Conservation (phyloP, 2,113 vertebrate genomes). For the Poeciliopsis turrubarensis region DNA sequence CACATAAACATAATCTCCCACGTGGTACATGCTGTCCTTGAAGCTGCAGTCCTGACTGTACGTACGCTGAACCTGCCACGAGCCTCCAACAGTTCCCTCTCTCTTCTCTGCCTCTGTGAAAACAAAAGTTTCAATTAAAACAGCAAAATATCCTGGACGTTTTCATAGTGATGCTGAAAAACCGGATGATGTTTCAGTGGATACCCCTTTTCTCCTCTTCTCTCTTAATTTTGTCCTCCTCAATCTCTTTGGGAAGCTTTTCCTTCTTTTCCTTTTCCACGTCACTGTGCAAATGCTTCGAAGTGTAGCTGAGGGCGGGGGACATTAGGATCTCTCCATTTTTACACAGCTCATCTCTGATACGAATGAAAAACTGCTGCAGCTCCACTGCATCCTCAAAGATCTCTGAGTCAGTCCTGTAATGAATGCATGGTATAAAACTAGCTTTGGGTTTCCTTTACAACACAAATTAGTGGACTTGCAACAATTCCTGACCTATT, state of each 20-base stretch:
- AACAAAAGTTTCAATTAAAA: constrained; percentile 10
- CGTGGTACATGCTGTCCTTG: constrained; percentile 97
- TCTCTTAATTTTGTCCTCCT: constrained; percentile 96
- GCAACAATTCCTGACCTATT: constrained; percentile 84
- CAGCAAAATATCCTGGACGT: neutral
- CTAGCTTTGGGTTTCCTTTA: neutral
- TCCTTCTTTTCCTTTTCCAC: constrained; percentile 98
- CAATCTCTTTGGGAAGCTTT: constrained; percentile 95
- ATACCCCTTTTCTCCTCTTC: constrained; percentile 97
- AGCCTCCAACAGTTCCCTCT: constrained; percentile 87
- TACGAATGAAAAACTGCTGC: constrained; percentile 97
- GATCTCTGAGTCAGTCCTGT: constrained; percentile 97
- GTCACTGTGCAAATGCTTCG: constrained; percentile 95
- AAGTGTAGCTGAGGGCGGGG: constrained; percentile 95
- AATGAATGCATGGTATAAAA: constrained; percentile 13
- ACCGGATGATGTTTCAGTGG: constrained; percentile 8
- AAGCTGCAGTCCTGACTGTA: constrained; percentile 99
- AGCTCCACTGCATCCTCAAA: constrained; percentile 98
- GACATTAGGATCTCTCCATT: constrained; percentile 97
- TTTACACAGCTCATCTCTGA: constrained; percentile 97
- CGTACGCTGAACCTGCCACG: constrained; percentile 90
- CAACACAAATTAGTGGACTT: neutral
- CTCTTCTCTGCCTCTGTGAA: constrained; percentile 94
- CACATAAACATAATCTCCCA: constrained; percentile 97
- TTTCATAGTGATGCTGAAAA: neutral